phyloP scores from a whole-genome alignment of 2,113 vertebrate species.

The Martes martes region DNA sequence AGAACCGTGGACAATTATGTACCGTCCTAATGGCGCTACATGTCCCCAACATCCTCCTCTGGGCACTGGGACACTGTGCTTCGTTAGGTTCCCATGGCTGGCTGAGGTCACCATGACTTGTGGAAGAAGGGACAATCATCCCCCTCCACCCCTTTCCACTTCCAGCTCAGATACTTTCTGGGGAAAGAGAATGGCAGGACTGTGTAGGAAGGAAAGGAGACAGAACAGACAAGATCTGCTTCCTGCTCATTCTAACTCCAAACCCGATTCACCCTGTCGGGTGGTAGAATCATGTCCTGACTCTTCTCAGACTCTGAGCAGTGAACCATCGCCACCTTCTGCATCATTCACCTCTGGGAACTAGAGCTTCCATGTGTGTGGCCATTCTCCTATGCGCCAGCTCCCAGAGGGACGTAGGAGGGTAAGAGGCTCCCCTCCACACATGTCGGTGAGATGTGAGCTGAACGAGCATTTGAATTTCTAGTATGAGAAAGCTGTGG shows the following conservation, averaged over 20 bases:
- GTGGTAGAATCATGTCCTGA: not conserved
- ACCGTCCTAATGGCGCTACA: rapidly evolving
- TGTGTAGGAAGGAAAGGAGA: not conserved
- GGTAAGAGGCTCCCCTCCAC: too few species aligned
- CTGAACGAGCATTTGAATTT: not conserved
- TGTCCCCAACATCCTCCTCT: not conserved
- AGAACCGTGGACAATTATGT: not conserved
- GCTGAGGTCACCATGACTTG: not conserved
- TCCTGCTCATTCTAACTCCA: not conserved
- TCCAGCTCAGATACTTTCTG: not conserved
- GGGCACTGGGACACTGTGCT: not conserved
- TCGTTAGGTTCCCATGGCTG: not conserved
- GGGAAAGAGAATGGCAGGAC: not conserved
- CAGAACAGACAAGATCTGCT: not conserved
- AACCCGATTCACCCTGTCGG: too few species aligned
- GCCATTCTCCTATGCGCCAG: rapidly evolving
- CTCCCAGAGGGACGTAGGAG: not conserved
- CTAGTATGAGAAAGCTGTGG: not conserved
- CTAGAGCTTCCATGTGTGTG: not conserved
- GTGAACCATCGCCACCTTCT: not conserved
- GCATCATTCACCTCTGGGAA: too few species aligned
- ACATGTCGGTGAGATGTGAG: not conserved
- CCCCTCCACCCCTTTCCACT: not conserved
- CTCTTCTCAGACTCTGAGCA: not conserved
- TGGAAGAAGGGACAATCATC: not conserved